Percentiles rank a stretch among this genome's conserved stretches.
Conservation (phyloP, 2,797 vertebrate genomes). For the Kryptolebias ocellatus region DNA sequence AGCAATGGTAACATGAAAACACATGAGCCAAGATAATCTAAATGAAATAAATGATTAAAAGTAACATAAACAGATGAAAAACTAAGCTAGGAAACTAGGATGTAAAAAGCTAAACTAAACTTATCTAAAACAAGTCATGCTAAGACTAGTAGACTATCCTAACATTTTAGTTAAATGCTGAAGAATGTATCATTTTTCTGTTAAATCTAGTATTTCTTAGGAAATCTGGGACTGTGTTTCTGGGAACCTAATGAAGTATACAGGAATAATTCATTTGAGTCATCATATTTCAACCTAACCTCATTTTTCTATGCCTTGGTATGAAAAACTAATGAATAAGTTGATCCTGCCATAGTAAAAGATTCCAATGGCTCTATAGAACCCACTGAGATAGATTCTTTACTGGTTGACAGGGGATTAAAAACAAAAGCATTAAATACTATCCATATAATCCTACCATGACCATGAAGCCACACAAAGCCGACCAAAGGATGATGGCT, state of each 20-base stretch:
- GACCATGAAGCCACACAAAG: not conserved
- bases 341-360: not conserved
- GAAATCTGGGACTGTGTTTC: no score
- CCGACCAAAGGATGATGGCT: not conserved
- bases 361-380: not conserved
- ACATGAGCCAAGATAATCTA: no score
- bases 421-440: conserved; percentile 1
- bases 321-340: not conserved
- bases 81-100: no score
- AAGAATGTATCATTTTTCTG: no score
- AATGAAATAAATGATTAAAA: no score
- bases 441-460: not conserved
- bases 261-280: not conserved
- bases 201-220: no score
- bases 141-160: no score
- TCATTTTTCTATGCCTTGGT: not conserved
- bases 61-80: no score
- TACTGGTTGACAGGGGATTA: not conserved
- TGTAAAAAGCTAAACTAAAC: no score
- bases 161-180: no score
- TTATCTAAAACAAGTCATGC: no score
- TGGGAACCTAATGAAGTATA: not conserved
- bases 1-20: no score
- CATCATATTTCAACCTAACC: not conserved
- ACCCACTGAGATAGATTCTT: not conserved